These are phyloP conservation scores for Sebastes iracundus DNA, from an alignment of 2,797 vertebrate species.

Conservation along the genomic window DNA sequence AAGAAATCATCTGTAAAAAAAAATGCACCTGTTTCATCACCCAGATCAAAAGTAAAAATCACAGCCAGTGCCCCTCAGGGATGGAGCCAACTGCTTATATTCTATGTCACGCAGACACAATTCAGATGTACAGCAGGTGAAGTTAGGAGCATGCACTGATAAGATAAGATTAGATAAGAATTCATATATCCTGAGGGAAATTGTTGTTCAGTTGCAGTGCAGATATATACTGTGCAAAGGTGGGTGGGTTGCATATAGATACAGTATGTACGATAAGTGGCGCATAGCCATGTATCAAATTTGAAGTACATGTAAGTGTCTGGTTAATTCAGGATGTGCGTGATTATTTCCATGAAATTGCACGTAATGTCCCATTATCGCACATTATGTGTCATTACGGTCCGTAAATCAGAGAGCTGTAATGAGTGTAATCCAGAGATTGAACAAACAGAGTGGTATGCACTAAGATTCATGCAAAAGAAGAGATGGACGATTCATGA, in stretches of 20 bases:
- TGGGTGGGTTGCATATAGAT: background rate
- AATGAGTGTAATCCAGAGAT: background rate
- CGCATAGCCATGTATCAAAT: too few relatives aligned
- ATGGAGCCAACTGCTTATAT: background rate
- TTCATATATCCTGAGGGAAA: too few relatives aligned
- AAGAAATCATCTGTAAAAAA: background rate
- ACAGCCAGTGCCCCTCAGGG: background rate
- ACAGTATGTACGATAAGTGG: background rate
- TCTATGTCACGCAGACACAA: slow-evolving; percentile 1
- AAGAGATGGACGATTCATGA: background rate
- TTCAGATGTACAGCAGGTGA: background rate
- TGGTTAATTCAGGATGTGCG: background rate
- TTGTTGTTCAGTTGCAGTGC: too few relatives aligned
- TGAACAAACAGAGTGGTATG: background rate
- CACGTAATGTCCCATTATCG: too few relatives aligned
- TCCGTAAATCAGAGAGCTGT: background rate
- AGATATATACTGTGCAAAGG: too few relatives aligned
- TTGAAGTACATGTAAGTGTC: background rate
- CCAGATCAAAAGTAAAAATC: slow-evolving; percentile 8
- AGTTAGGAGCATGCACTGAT: background rate
- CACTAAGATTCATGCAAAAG: background rate
- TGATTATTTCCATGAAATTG: background rate
- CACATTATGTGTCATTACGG: background rate
- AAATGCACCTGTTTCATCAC: slow-evolving; percentile 22
- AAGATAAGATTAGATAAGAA: too few relatives aligned